Evolutionary conservation across 1,140 invertebrate species (phyloP), one percentile per base, ranked within the genome.

Genomic region (Lasioglossum baleicum): DNA sequence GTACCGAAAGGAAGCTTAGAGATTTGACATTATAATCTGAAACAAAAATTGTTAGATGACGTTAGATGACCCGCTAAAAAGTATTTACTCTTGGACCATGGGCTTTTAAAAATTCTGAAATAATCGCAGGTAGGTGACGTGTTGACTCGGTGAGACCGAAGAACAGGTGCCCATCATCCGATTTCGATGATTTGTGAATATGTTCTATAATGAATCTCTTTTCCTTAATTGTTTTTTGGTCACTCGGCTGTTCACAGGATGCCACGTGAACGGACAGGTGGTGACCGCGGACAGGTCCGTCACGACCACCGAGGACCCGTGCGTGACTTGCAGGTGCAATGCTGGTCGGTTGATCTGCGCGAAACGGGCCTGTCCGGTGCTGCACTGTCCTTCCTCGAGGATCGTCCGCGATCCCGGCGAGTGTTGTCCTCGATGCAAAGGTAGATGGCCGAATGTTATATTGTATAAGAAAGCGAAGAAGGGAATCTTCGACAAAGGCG

Each of bases 371-470:
- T 99, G 98, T 90, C 96, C 97, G 2, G 96, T 97, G 5, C 93
- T 98, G 7, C 95, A 96, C 26, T 98, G 97, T 91, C 95, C 96
- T 40, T 85, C 92, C 64, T 93, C 94, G 10, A 95, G 95, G 72
- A 96, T 96, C 83, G 92, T 94, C 35, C 94, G 95, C 56, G 93
- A 94, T 40, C 93, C 95, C 2, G 96, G 96, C 4, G 95, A 97
- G 85, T 98, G 98, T 90, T 99, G 98, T 91, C 97, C 97, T 0
- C 92, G 94, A 67, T 98, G 98, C 88, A 94, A 94, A 82, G 96
- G 96, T 94, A 94, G 56, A 20, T n/a, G 4, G 4, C 35, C 35
- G 35, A 35, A 35, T 35, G 35, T 35, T 5, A 35, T 35, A 35
- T 35, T 35, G 35, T 35, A 35, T 35, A 5, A 35, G 35, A n/a